Evolutionary conservation across 2,113 vertebrate genomes (phyloP).

Genomic region (Onychorhynchus coronatus): DNA sequence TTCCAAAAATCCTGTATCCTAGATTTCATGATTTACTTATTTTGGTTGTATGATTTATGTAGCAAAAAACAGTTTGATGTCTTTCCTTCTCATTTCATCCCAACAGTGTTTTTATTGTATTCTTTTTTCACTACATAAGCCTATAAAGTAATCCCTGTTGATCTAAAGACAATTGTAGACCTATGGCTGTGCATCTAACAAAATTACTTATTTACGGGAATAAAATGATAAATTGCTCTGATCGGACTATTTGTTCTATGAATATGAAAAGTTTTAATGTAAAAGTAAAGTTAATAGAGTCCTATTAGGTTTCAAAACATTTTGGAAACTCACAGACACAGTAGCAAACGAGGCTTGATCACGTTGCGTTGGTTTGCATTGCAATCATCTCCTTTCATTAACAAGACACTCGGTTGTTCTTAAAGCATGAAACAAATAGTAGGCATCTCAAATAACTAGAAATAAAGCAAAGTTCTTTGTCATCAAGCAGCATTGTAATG

Average conservation of each 20-base stretch:
- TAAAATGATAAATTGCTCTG: not conserved
- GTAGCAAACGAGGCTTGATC: not conserved
- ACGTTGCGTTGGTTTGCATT: not conserved
- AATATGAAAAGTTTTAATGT: not conserved
- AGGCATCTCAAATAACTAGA: not conserved
- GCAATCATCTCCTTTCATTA: not conserved
- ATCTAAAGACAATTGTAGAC: constrained; percentile 3
- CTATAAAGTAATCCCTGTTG: not conserved
- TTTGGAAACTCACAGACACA: not conserved
- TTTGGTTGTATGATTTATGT: constrained; percentile 16
- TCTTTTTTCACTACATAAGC: not conserved
- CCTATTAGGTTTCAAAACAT: not conserved
- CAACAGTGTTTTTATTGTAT: not conserved
- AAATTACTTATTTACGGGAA: not conserved
- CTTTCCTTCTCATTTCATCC: constrained; percentile 8
- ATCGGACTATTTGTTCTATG: not conserved
- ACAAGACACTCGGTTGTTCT: not conserved
- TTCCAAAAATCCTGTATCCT: not conserved
- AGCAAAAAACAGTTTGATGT: not conserved
- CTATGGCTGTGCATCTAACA: not conserved
- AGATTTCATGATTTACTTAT: constrained; percentile 31
- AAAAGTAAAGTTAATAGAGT: not conserved
- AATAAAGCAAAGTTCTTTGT: not conserved
- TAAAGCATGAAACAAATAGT: not conserved
- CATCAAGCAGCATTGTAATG: not conserved